Evolutionary conservation across 2,888 invertebrate genomes (phyloP).

Genomic region (Sphaerophoria taeniata): DNA sequence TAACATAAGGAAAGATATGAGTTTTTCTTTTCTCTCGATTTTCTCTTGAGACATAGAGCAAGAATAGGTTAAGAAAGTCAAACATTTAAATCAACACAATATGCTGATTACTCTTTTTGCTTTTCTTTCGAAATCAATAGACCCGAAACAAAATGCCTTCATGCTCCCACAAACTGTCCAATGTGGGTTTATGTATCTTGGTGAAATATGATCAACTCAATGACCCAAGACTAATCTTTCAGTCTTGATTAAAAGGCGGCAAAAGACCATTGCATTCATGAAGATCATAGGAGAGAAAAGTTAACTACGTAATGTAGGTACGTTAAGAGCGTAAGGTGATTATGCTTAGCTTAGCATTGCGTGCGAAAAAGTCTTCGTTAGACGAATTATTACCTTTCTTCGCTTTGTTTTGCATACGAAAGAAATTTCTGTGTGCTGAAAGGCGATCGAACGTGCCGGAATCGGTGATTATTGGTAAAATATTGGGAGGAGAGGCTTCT

Average conservation of each 20-base stretch:
- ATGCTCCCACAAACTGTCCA: conserved; percentile 1
- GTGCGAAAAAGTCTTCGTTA: conserved; percentile 37
- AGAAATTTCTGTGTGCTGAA: conserved; percentile 1
- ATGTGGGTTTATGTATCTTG: not conserved
- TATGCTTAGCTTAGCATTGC: conserved; percentile 11
- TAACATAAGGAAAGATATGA: conserved; percentile 29
- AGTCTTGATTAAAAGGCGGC: conserved; percentile 37
- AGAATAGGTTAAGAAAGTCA: conserved; percentile 20
- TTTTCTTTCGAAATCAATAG: conserved; percentile 13
- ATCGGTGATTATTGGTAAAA: conserved; percentile 30
- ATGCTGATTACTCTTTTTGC: not conserved
- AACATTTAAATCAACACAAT: conserved; percentile 6
- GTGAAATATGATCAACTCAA: conserved; percentile 30
- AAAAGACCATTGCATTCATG: not conserved
- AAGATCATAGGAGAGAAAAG: not conserved
- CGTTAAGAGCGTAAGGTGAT: not conserved
- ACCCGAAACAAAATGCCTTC: conserved; percentile 23
- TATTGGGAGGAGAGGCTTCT: conserved; percentile 2
- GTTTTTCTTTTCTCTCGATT: not conserved
- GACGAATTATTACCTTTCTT: conserved; percentile 31
- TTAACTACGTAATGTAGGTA: no score
- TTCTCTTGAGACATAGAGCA: not conserved
- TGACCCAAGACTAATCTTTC: conserved; percentile 43
- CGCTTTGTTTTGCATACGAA: conserved; percentile 26
- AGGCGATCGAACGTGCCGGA: conserved; percentile 47